These are phyloP conservation scores for Gnatocerus cornutus DNA, from an alignment of 2,888 invertebrate genomes.

Conservation along the genomic window DNA sequence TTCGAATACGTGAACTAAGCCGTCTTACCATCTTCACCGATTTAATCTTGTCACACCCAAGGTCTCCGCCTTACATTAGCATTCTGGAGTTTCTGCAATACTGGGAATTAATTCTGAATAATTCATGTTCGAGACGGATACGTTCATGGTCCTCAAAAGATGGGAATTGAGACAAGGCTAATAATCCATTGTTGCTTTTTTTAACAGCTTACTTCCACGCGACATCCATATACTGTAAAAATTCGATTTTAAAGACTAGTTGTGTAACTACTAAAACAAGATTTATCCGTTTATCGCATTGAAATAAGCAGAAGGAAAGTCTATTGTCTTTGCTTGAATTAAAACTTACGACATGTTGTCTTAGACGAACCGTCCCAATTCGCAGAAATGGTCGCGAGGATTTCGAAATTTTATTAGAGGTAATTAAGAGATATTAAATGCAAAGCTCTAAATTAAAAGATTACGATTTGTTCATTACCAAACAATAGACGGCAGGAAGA, in stretches of 20 bases:
- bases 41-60: conserved; percentile 14
- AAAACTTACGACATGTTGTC: conserved; percentile 24
- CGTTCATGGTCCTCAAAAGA: conserved; percentile 46
- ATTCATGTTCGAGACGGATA: conserved; percentile 45
- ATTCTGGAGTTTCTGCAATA: conserved; percentile 27
- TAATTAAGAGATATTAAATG: conserved; percentile 25
- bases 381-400: conserved; percentile 12
- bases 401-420: conserved; percentile 23
- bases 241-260: neutral
- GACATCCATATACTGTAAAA: conserved; percentile 30
- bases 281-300: conserved; percentile 21
- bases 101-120: conserved; percentile 46
- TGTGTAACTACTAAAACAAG: conserved; percentile 21
- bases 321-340: conserved; percentile 31
- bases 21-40: conserved; percentile 13
- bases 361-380: conserved; percentile 26
- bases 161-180: conserved; percentile 51
- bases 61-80: conserved; percentile 24
- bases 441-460: conserved; percentile 15
- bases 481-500: conserved; percentile 31
- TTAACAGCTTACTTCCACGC: conserved; percentile 12
- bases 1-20: conserved; percentile 24
- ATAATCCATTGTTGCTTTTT: conserved; percentile 45
- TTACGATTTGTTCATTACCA: conserved; percentile 18
- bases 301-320: conserved; percentile 27